Base-by-base conservation (phyloP, 2,113 vertebrate species). In the Thermophis baileyi region DNA sequence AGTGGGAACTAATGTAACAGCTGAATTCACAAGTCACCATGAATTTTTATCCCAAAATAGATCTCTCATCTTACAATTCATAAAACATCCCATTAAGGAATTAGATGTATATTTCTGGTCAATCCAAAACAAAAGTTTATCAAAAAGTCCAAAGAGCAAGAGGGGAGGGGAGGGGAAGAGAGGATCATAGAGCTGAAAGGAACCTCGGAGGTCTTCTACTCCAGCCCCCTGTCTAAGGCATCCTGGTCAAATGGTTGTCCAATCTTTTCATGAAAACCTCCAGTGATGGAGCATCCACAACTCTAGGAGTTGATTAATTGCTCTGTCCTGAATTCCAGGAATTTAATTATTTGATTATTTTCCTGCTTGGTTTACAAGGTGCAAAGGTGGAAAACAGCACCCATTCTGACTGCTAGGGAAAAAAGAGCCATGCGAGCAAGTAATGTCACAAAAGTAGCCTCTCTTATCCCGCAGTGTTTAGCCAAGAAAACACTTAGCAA, bases 21-120 rank as follows among this genome's bases (percentile, higher is more conserved):
- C 0, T 4, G 0, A 0, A 47, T 30, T 12, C 4, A 14, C 3
- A 12, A 54, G 46, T 53, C 63, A 0, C 0, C 30, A 57, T 54
- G 57, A 89, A 86, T 51, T 9, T 1, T 1, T 0, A 54, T 87
- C 74, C 94, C 88, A 90, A 54, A 95, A 86, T 86, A 27, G 46
- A 87, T 89, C 35, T 92, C 35, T 87, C 44, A 10, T 18, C 74
- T 50, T 89, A 44, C 54, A 89, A 87, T 60, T 85, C 46, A 51
- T 22, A 93, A 89, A 91, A 85, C 50, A 49, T 46, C 90, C 95
- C 22, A n/a, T 55, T 89, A 89, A 85, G 94, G 95, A 90, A 85
- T 93, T 0, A 0, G 1, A 14, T 86, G 60, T 60, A 7, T 6
- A 10, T 6, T 85, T 87, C 14, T 90, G 4, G 12, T 20, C 0